Evolutionary conservation across 1,140 invertebrate genomes (phyloP).

Genomic region (Proctacanthus coquilletti): DNA sequence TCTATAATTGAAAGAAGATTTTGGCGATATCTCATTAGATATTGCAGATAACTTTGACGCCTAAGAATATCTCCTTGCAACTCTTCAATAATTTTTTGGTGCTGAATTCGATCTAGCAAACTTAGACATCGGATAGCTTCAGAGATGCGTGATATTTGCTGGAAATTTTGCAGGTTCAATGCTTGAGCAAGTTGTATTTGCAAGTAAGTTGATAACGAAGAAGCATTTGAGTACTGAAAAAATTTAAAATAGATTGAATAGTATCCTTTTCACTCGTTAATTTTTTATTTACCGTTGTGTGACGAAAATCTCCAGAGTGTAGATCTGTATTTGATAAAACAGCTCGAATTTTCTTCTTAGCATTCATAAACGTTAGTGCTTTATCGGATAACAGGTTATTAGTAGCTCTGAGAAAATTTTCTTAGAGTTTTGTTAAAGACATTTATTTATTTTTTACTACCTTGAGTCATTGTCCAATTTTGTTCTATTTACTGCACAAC

Average conservation of each 20-base stretch:
- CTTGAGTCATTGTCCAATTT: slow-evolving; percentile 4
- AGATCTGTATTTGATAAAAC: slow-evolving; percentile 76
- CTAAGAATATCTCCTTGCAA: slow-evolving; percentile 66
- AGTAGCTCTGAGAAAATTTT: slow-evolving; percentile 8
- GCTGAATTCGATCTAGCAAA: slow-evolving; percentile 55
- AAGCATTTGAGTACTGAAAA: slow-evolving; percentile 14
- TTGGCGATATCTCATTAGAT: slow-evolving; percentile 69
- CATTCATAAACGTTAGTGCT: slow-evolving; percentile 49
- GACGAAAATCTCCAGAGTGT: slow-evolving; percentile 31
- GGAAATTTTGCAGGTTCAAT: slow-evolving; percentile 67
- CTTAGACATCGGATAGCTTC: slow-evolving; percentile 67
- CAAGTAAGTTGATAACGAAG: slow-evolving; percentile 38
- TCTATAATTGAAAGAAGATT: slow-evolving; percentile 64
- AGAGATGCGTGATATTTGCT: slow-evolving; percentile 61
- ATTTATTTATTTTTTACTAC: no score
- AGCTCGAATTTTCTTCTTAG: slow-evolving; percentile 81
- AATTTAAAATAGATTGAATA: slow-evolving; percentile 2
- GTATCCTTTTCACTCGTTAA: no score
- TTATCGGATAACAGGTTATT: slow-evolving; percentile 8
- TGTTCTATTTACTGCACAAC: slow-evolving; percentile 7
- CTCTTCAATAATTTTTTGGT: slow-evolving; percentile 59
- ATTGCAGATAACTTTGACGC: slow-evolving; percentile 67
- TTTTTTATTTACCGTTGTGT: slow-evolving; percentile 17
- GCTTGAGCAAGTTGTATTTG: slow-evolving; percentile 75
- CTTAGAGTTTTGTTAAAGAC: no score